A percentile compares a stretch with the other conserved stretches of the same genome.
These are phyloP conservation scores for Rafetus swinhoei DNA, from an alignment of 2,113 vertebrate genomes.

Conservation along the genomic window DNA sequence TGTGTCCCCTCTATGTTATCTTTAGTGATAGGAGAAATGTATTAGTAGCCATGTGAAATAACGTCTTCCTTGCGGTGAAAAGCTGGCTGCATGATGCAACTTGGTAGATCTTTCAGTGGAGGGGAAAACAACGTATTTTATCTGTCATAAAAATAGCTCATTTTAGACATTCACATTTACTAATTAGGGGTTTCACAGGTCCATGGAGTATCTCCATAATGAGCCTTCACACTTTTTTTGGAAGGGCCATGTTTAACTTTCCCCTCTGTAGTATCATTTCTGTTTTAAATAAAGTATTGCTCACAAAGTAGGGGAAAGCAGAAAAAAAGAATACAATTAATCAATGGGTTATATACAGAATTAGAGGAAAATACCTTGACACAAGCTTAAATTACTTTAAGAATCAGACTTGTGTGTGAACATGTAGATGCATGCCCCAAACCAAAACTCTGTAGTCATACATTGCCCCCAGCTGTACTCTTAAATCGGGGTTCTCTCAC, in stretches of 20 bases:
- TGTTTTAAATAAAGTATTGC: neutral
- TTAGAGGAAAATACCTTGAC: neutral
- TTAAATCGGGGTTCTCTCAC: neutral
- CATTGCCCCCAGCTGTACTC: constrained; percentile 1
- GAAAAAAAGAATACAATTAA: neutral
- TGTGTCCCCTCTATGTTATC: neutral
- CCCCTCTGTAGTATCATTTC: neutral
- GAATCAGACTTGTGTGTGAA: neutral
- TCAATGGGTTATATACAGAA: neutral
- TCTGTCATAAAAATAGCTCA: neutral
- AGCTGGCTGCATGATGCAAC: neutral
- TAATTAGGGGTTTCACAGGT: neutral
- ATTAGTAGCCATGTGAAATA: neutral
- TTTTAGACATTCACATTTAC: neutral
- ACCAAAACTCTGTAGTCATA: neutral
- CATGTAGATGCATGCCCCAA: neutral
- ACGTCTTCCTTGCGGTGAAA: neutral
- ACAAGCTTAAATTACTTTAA: neutral
- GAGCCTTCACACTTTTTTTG: neutral
- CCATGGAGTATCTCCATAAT: neutral
- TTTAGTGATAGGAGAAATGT: neutral
- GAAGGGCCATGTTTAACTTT: neutral
- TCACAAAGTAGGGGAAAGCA: neutral
- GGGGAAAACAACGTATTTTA: neutral
- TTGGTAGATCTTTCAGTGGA: neutral